Conservation (phyloP, 2,113 vertebrate species). For the Arothron firmamentum region DNA sequence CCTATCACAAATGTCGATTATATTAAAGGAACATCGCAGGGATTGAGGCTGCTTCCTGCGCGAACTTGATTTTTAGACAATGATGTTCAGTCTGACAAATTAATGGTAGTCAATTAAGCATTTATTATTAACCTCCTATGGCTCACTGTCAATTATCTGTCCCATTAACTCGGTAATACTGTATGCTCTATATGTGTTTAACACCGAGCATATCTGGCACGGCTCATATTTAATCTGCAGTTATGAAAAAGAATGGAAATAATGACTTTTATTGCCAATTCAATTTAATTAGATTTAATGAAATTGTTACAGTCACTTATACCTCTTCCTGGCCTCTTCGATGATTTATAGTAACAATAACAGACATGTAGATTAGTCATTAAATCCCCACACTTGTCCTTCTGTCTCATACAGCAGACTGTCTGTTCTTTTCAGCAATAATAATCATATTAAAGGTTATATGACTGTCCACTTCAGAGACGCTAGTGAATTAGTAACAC, state of each 20-base stretch:
- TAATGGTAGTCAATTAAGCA: slow-evolving; percentile 77
- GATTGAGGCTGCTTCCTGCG: slow-evolving; percentile 33
- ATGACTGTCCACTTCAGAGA: slow-evolving; percentile 51
- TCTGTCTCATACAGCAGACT: slow-evolving; percentile 48
- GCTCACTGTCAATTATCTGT: slow-evolving; percentile 80
- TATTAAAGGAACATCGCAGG: slow-evolving; percentile 10
- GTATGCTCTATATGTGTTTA: slow-evolving; percentile 74
- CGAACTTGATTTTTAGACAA: slow-evolving; percentile 53
- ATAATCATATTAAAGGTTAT: slow-evolving; percentile 65
- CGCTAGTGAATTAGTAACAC: slow-evolving; percentile 37
- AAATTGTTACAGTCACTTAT: slow-evolving; percentile 70
- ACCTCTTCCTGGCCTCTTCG: slow-evolving; percentile 49
- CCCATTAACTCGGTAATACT: slow-evolving; percentile 80
- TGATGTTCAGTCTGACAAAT: slow-evolving; percentile 69
- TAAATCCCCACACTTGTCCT: slow-evolving; percentile 59
- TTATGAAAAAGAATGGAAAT: slow-evolving; percentile 58
- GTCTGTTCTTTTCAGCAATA: slow-evolving; percentile 31
- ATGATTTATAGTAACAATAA: slow-evolving; percentile 75
- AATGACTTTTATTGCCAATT: slow-evolving; percentile 69
- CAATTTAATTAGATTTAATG: slow-evolving; percentile 72
- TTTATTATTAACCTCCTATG: slow-evolving; percentile 80
- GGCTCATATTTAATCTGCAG: slow-evolving; percentile 62
- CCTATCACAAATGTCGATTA: background rate
- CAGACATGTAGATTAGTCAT: slow-evolving; percentile 65
- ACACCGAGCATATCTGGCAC: slow-evolving; percentile 61